Base-by-base conservation (phyloP, 2,113 vertebrate species). In the Ammodytes marinus region DNA sequence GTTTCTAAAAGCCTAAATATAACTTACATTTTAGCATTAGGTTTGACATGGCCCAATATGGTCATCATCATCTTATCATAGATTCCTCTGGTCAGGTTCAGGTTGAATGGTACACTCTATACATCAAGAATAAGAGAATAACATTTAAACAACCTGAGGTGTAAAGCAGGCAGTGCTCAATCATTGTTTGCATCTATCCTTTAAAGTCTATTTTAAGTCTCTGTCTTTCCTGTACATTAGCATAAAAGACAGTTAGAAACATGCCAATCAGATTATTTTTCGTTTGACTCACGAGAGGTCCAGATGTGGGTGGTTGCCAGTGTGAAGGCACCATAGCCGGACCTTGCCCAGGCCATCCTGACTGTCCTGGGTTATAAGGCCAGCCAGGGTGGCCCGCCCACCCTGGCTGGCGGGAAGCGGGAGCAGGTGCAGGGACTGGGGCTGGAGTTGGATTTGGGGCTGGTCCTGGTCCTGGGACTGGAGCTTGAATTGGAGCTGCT, bases 21-120 rank as follows among this genome's bases (percentile, higher is more conserved):
- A 11, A 60, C 95, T 94, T 58, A 95, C 95, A 94, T 95, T 86
- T 94, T 95, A 27, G 94, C 95, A 39, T 94, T 85, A 0, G 95
- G 93, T 74, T 95, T 95, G 19, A 96, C 90, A n/a, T 94, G 80
- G 13, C 94, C 95, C 68, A 86, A 72, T 77, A 96, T 95, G 43
- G 95, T 96, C 83, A 95, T 91, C 94, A 95, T 92, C 91, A 96
- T 93, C 78, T 95, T 95, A 92, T 96, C 95, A 13, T 95, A 95
- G 61, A 95, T 80, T 1, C 95, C 95, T 46, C 95, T 80, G 35
- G 93, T 85, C 67, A 96, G 90, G 47, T 95, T 94, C 79, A 95
- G 68, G 88, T 93, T 95, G 91, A 93, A 96, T 0, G 95, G 95
- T 5, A 96, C 95, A 7, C 89, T 91, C 95, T 96, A 45, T 40